phyloP scores from a whole-genome alignment of 2,888 invertebrate genomes.

The Lithophane leautieri region DNA sequence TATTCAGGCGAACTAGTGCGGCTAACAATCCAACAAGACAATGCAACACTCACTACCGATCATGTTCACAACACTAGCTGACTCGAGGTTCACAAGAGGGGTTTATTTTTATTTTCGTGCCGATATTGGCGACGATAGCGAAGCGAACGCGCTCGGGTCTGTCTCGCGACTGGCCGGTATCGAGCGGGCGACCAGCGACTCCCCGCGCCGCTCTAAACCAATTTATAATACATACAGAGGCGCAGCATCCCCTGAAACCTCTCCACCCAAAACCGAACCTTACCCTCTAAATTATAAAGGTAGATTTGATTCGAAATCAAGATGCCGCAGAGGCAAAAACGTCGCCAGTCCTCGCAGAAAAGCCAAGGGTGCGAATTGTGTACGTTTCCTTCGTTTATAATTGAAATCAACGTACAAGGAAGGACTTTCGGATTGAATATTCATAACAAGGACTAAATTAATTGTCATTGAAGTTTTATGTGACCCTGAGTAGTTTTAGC shows the following conservation, averaged over 20 bases:
- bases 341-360: slow-evolving; percentile 85
- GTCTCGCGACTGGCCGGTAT: slow-evolving; percentile 86
- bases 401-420: slow-evolving; percentile 80
- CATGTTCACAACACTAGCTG: slow-evolving; percentile 63
- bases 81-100: slow-evolving; percentile 58
- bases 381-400: slow-evolving; percentile 83
- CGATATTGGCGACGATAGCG: slow-evolving; percentile 63
- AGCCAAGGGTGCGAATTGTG: slow-evolving; percentile 88
- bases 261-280: slow-evolving; percentile 71
- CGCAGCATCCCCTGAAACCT: slow-evolving; percentile 86
- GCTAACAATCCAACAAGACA: slow-evolving; percentile 65
- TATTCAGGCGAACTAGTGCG: slow-evolving; percentile 48
- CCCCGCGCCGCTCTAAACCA: slow-evolving; percentile 89
- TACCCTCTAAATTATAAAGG: slow-evolving; percentile 58
- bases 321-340: slow-evolving; percentile 89
- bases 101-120: slow-evolving; percentile 74
- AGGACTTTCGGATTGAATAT: slow-evolving; percentile 65
- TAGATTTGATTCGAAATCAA: slow-evolving; percentile 61
- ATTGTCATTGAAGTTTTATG: slow-evolving; percentile 43
- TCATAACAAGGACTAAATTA: slow-evolving; percentile 57
- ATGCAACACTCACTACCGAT: slow-evolving; percentile 55
- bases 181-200: slow-evolving; percentile 84
- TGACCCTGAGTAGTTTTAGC: slow-evolving; percentile 9
- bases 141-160: slow-evolving; percentile 75
- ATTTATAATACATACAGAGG: slow-evolving; percentile 91